A percentile compares a stretch with the other conserved stretches of the same genome.
Conservation (phyloP, 1,140 invertebrate genomes). For the Bombus pyrosoma region DNA sequence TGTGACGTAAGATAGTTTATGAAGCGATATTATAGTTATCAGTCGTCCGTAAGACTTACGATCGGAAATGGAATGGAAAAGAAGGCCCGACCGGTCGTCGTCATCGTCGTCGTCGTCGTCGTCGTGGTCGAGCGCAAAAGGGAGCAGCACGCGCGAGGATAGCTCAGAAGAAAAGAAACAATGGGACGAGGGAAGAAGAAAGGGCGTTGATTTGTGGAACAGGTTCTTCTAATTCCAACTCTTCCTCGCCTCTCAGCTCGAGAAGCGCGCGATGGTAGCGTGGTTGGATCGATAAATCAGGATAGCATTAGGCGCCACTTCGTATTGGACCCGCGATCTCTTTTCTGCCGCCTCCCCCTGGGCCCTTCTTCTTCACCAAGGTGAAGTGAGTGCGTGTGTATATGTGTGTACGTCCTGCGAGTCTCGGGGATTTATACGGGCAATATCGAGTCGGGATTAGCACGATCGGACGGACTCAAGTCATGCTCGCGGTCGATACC, state of each 20-base stretch:
- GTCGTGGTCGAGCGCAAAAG: background rate
- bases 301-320: constrained; percentile 74
- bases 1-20: background rate
- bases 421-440: constrained; percentile 80
- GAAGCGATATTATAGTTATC: constrained; percentile 1
- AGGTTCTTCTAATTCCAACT: constrained; percentile 55
- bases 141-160: background rate
- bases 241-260: constrained; percentile 30
- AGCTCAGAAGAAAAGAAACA: constrained; percentile 11
- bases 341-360: background rate
- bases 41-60: background rate
- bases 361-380: background rate
- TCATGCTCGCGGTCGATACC: constrained; percentile 79
- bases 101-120: too few species aligned
- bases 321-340: constrained; percentile 66
- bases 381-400: background rate
- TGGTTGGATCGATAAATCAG: constrained; percentile 75
- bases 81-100: background rate
- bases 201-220: constrained; percentile 63
- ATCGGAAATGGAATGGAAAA: background rate
- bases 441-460: constrained; percentile 82
- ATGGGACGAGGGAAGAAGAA: constrained; percentile 31
- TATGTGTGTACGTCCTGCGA: constrained; percentile 31
- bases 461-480: constrained; percentile 81
- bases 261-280: constrained; percentile 39